Base-by-base conservation (phyloP, 1,140 invertebrate species). In the Leptinotarsa defecta region DNA sequence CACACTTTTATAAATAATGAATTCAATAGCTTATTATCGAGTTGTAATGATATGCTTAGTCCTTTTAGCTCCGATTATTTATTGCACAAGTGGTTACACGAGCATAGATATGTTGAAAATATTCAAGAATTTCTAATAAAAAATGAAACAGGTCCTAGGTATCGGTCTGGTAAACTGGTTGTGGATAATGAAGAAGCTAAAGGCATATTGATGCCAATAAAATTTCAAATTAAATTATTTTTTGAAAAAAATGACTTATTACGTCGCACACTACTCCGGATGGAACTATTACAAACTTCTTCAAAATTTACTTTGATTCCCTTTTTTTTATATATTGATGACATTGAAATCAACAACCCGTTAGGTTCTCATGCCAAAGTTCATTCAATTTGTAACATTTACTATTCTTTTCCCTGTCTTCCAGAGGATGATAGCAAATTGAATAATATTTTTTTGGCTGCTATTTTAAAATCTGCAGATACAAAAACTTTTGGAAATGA, bases 321-420 rank as follows among this genome's bases (percentile, higher is more conserved):
- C 57, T 71, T 74, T 74, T 71, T 79, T 48, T 68, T 77, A 27
- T 77, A 77, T 72, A 43, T 61, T 48, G 68, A 78, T 84, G 17
- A 80, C 77, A 52, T 75, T 81, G 34, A 84, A 81, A 73, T 83
- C 75, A 71, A 82, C 64, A 86, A 86, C 76, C 80, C 82, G 22
- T 74, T 86, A 27, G 82, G 84, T 17, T 75, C 78, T 27, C 81
- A 82, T 73, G 74, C 78, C 20, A 80, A 78, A 8, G 71, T 80
- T 6, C 76, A 84, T 61, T 85, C 83, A 80, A 71, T 84, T 64
- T 81, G 83, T 34, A 79, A 78, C 24, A 65, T 83, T 6, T 84
- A 86, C 76, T 61, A 81, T 64, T 76, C 74, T 11, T 75, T 85
- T 48, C 71, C 79, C 15, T 81, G 77, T 74, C 70, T 85, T 57